phyloP scores from a whole-genome alignment of 2,888 invertebrate species.

The Acrobasis repandana region DNA sequence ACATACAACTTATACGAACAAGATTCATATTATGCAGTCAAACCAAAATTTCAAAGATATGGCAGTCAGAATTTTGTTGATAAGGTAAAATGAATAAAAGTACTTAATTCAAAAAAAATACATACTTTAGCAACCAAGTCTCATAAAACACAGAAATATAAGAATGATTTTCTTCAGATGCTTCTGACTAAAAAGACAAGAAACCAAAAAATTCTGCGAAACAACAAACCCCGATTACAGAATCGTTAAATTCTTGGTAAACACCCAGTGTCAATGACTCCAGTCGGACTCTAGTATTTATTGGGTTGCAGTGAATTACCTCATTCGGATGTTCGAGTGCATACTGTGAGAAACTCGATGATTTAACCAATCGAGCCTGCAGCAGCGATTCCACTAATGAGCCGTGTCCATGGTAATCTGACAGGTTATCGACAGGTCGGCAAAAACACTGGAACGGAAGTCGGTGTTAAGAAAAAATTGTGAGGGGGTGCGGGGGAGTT shows the following conservation, averaged over 20 bases:
- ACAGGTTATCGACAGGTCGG: constrained; percentile 72
- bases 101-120: no score
- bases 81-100: background rate
- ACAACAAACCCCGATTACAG: background rate
- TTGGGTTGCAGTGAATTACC: constrained; percentile 51
- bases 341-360: constrained; percentile 45
- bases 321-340: constrained; percentile 39
- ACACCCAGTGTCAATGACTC: constrained; percentile 56
- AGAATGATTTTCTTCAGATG: no score
- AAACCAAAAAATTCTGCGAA: background rate
- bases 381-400: constrained; percentile 71
- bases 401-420: constrained; percentile 72
- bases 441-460: constrained; percentile 77
- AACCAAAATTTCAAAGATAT: background rate
- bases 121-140: no score
- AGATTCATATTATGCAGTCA: background rate
- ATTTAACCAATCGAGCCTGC: constrained; percentile 56
- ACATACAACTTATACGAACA: background rate
- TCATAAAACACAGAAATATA: no score
- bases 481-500: constrained; percentile 62
- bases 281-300: constrained; percentile 44
- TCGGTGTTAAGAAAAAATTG: constrained; percentile 68
- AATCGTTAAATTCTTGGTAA: constrained; percentile 38
- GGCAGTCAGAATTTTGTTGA: background rate
- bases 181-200: background rate